A percentile compares a stretch with the other conserved stretches of the same genome.
Conservation (phyloP, 1,140 invertebrate genomes). For the Argopecten irradians region DNA sequence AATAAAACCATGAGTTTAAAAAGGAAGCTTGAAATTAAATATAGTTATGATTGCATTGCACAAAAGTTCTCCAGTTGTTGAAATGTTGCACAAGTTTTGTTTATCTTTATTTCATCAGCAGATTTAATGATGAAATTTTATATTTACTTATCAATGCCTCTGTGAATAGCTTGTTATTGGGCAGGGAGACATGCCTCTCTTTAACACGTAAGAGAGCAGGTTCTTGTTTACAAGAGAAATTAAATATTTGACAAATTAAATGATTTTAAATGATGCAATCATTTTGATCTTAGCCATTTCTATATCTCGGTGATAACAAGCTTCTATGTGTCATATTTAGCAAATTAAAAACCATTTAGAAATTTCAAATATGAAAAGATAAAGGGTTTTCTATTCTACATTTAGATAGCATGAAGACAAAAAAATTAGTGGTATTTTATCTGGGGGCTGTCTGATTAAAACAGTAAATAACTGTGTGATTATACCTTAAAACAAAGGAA, state of each 20-base stretch:
- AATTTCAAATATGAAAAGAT: neutral
- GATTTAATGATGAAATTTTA: neutral
- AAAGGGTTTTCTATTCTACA: neutral
- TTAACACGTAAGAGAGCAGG: neutral
- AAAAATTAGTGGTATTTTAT: no score
- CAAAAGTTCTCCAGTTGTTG: constrained; percentile 1
- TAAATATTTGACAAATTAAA: neutral
- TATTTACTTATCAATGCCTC: neutral
- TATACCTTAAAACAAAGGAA: no score
- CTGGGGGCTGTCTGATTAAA: no score
- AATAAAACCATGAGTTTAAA: neutral
- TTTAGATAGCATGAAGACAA: neutral
- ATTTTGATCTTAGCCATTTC: neutral
- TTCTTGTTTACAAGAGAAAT: neutral
- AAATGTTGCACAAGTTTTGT: constrained; percentile 23
- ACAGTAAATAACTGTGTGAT: no score
- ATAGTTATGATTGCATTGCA: neutral
- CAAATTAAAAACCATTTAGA: neutral
- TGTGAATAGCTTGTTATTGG: neutral
- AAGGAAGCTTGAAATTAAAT: neutral
- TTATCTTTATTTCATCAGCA: neutral
- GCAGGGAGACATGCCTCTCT: neutral
- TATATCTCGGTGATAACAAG: neutral
- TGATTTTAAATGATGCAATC: neutral
- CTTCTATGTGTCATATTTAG: neutral